A percentile compares a stretch with the other conserved stretches of the same genome.
Evolutionary conservation across 2,888 invertebrate genomes (phyloP).

Genomic region (Sarcophaga carnaria): DNA sequence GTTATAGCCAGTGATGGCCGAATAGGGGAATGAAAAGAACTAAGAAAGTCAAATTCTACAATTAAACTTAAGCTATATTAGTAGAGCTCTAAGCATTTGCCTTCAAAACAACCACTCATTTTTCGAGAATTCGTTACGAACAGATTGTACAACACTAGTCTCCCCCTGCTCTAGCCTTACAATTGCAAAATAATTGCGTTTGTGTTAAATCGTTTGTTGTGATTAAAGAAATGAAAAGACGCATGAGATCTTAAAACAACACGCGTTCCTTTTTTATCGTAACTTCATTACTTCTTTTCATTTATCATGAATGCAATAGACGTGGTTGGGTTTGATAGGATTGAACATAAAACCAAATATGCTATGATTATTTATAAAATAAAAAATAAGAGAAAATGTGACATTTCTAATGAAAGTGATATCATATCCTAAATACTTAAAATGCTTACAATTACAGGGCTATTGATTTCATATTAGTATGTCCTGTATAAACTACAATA

Average conservation of each 20-base stretch:
- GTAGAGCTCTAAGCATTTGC: rapidly evolving
- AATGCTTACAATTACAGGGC: too few relatives aligned
- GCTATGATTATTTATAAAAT: conserved; percentile 37
- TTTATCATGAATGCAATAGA: conserved; percentile 7
- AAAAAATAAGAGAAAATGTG: conserved; percentile 17
- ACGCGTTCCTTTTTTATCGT: conserved; percentile 38
- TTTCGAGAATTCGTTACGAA: not conserved
- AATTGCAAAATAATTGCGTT: not conserved
- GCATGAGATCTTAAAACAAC: conserved; percentile 12
- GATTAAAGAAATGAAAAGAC: conserved; percentile 36
- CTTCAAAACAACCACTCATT: too few relatives aligned
- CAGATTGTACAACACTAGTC: not conserved
- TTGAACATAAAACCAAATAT: not conserved
- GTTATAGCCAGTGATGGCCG: too few relatives aligned
- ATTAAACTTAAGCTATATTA: too few relatives aligned
- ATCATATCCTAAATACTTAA: not conserved
- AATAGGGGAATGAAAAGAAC: too few relatives aligned
- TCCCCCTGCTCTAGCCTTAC: not conserved
- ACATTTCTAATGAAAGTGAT: conserved; percentile 18
- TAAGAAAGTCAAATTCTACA: too few relatives aligned
- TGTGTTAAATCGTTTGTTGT: conserved; percentile 38
- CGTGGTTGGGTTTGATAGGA: not conserved
- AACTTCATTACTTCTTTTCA: not conserved
- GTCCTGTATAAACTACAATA: too few relatives aligned
- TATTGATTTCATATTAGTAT: too few relatives aligned